These are phyloP conservation scores for Luidia sarsii DNA, from an alignment of 53 echinoderm and acorn worm genomes.

Conservation along the genomic window DNA sequence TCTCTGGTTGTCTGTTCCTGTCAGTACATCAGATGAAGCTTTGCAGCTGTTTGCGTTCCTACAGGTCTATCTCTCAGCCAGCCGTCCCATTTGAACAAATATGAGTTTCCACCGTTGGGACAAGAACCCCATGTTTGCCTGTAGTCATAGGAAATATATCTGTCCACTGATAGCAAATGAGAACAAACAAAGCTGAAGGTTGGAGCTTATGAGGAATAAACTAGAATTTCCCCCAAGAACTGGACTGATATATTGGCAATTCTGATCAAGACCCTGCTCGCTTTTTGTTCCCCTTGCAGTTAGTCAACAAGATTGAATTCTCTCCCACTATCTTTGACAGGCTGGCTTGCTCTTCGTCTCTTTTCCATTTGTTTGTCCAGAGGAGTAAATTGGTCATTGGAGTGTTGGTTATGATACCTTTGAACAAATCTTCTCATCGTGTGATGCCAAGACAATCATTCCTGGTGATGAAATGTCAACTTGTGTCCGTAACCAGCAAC, in stretches of 20 bases:
- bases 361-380: conserved; percentile 8
- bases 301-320: conserved; percentile 1
- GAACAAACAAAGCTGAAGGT: conserved; percentile 32
- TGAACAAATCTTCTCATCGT: conserved; percentile 25
- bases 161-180: conserved; percentile 42
- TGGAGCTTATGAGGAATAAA: background rate
- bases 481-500: background rate
- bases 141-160: conserved; percentile 17
- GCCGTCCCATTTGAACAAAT: conserved; percentile 29
- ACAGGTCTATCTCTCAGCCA: background rate
- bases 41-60: conserved; percentile 13
- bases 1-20: background rate
- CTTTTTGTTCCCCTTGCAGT: background rate
- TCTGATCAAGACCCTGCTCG: background rate
- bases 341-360: background rate
- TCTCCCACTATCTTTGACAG: background rate
- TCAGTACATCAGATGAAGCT: background rate
- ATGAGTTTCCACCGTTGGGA: conserved; percentile 2
- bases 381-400: background rate
- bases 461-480: conserved; percentile 30
- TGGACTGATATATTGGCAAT: conserved; percentile 13
- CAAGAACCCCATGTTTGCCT: conserved; percentile 24
- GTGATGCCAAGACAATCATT: no score
- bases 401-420: conserved; percentile 21
- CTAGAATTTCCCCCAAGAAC: background rate